Base-by-base conservation (phyloP, 2,797 vertebrate species). In the Scomberomorus guttatus region DNA sequence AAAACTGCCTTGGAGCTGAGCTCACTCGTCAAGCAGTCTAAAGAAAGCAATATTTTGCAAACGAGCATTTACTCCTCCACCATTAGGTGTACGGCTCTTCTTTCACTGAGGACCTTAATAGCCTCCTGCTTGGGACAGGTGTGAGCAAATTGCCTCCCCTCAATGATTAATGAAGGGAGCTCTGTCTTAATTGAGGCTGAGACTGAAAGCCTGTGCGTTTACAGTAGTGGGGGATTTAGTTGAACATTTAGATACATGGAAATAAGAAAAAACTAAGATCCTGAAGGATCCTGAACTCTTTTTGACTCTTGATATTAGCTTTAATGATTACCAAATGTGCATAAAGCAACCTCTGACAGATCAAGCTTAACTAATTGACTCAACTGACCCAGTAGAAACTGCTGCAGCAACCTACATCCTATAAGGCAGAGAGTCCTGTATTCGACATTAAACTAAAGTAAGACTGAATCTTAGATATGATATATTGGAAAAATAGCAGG, bases 161-260 rank as follows among this genome's bases (percentile, higher is more conserved):
- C 81, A 93, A 92, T 93, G 87, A 94, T 95, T 89, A 90, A 93
- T 64, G 82, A 89, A 68, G 64, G 15, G 71, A 77, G 37, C 75
- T 91, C 78, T 55, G 71, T 76, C 76, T 52, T 42, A 82, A 63
- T 72, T 72, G 73, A 60, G 70, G 54, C 55, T 67, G 56, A 75
- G 72, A 86, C 67, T 61, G 79, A 77, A 76, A 48, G 71, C 20
- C 54, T 67, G 24, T 42, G 68, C 46, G 39, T 78, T 78, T 58
- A 54, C 29, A 64, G 51, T 78, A 65, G 37, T 59, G 58, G 67
- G 57, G 61, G 65, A 34, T 77, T 69, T 55, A 67, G 54, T 61
- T 48, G 44, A n/a, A 65, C 32, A 62, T 34, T 59, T 50, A 25
- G 48, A 62, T 67, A 11, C 24, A 27, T 67, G 13, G 46, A 60